A percentile compares a stretch with the other conserved stretches of the same genome.
Conservation (phyloP, 1,140 invertebrate genomes). For the Neodiprion lecontei region DNA sequence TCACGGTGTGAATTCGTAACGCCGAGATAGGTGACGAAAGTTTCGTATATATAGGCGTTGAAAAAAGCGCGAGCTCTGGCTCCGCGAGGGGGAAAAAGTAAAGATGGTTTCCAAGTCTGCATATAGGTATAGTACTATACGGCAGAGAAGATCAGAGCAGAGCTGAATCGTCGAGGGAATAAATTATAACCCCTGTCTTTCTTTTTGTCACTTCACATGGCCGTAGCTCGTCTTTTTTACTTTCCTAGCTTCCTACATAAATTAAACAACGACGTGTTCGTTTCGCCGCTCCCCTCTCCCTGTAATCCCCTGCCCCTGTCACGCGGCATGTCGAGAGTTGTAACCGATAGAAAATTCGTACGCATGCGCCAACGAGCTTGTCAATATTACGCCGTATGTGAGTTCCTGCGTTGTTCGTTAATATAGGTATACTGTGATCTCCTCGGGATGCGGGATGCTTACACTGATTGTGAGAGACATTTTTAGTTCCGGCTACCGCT, state of each 20-base stretch:
- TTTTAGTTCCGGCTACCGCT: no score
- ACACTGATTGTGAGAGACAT: no score
- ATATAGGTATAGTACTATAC: background rate
- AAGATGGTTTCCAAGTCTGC: background rate
- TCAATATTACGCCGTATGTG: constrained; percentile 38
- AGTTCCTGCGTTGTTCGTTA: background rate
- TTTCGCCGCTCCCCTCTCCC: constrained; percentile 24
- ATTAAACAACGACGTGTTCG: constrained; percentile 35
- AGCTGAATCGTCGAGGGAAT: constrained; percentile 20
- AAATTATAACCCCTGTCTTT: constrained; percentile 30
- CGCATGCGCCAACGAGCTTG: constrained; percentile 40
- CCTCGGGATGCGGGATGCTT: background rate
- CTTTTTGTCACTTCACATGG: constrained; percentile 50
- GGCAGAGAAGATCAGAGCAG: background rate
- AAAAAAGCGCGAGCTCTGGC: background rate
- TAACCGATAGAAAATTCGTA: constrained; percentile 11
- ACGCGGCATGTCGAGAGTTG: constrained; percentile 11
- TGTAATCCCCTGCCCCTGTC: constrained; percentile 1
- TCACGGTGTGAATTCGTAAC: constrained; percentile 14
- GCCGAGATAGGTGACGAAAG: constrained; percentile 31
- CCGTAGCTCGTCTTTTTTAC: constrained; percentile 30
- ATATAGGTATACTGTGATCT: background rate
- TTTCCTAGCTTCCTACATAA: constrained; percentile 53
- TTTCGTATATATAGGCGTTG: constrained; percentile 15
- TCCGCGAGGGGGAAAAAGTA: background rate